Base-by-base conservation (phyloP, 1,140 invertebrate genomes). In the Drosophila serrata region DNA sequence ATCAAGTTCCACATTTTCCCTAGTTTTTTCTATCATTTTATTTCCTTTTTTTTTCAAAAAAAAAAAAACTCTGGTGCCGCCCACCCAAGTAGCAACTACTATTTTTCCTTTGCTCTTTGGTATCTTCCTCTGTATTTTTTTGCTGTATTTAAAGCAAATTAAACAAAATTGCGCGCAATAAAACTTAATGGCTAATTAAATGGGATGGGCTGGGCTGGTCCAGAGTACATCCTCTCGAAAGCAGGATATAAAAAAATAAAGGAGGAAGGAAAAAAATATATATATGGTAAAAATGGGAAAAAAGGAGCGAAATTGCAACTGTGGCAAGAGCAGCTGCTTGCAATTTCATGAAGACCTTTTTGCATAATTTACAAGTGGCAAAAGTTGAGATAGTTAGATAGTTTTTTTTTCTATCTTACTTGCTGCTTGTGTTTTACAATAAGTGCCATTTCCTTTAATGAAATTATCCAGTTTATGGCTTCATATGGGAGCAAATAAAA, bases 121-220 rank as follows among this genome's bases (percentile, higher is more conserved):
- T 51, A 55, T 77, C 64, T 42, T 31, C 48, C 27, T 17, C 8
- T 15, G 6, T 46, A 72, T 79, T 49, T 33, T 51, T 45, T 64
- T 49, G 49, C 81, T 85, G 81, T 90, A 90, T 85, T 90, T 88
- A 88, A 88, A 85, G 85, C 85, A 88, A 88, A 88, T 88, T 88
- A 88, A 88, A 90, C 85, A 88, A 88, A 88, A 88, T 90, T 90
- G 85, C 74, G 69, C 79, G 85, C 85, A 88, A 88, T 88, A 88
- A 88, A 88, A 88, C 85, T 88, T 88, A 88, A 88, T 88, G 85
- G 85, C 77, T 88, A 88, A 88, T 88, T 88, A 88, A 88, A 88
- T 88, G 84, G 85, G 77, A 69, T 90, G 84, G 85, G 80, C 58
- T 60, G 81, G 81, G 53, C 73, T 55, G 51, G 84, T 57, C 82